Percentiles rank a stretch among this genome's conserved stretches.
Conservation (phyloP, 2,113 vertebrate species). For the Aspiorhynchus laticeps region DNA sequence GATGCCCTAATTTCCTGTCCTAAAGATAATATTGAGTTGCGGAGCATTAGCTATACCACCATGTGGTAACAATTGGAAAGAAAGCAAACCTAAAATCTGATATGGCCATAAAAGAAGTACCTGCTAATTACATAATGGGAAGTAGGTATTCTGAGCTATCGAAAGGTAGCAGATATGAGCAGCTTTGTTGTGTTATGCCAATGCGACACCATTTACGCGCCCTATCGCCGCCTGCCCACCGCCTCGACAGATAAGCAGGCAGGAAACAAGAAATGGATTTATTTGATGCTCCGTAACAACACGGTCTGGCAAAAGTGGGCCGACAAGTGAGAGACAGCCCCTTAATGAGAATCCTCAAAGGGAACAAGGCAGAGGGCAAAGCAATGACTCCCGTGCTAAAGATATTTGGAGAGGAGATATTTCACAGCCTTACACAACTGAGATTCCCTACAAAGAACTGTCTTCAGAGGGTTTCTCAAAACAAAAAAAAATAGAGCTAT, state of each 20-base stretch:
- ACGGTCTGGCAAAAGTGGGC: slow-evolving; percentile 56
- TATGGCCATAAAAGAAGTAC: slow-evolving; percentile 35
- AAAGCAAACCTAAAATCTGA: slow-evolving; percentile 29
- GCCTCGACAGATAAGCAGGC: slow-evolving; percentile 65
- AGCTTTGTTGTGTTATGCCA: slow-evolving; percentile 42
- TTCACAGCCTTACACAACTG: slow-evolving; percentile 42
- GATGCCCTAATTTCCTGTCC: not conserved
- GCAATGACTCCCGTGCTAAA: slow-evolving; percentile 30
- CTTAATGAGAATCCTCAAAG: slow-evolving; percentile 51
- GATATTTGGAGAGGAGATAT: slow-evolving; percentile 31
- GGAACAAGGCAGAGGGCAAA: slow-evolving; percentile 47
- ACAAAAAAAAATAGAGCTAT: slow-evolving; percentile 14
- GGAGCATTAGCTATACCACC: not conserved
- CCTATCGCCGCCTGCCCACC: slow-evolving; percentile 52
- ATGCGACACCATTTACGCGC: slow-evolving; percentile 35
- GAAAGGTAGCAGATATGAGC: slow-evolving; percentile 38
- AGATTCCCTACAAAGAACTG: slow-evolving; percentile 18
- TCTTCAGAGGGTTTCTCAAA: slow-evolving; percentile 12
- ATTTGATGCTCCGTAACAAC: slow-evolving; percentile 60
- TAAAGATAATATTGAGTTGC: not conserved
- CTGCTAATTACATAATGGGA: slow-evolving; percentile 32
- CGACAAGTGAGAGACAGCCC: slow-evolving; percentile 36
- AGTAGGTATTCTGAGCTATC: slow-evolving; percentile 45
- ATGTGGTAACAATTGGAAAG: not conserved
- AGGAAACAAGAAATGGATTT: slow-evolving; percentile 75